Evolutionary conservation across 2,888 invertebrate genomes (phyloP).

Genomic region (Cerastis rubricosa): DNA sequence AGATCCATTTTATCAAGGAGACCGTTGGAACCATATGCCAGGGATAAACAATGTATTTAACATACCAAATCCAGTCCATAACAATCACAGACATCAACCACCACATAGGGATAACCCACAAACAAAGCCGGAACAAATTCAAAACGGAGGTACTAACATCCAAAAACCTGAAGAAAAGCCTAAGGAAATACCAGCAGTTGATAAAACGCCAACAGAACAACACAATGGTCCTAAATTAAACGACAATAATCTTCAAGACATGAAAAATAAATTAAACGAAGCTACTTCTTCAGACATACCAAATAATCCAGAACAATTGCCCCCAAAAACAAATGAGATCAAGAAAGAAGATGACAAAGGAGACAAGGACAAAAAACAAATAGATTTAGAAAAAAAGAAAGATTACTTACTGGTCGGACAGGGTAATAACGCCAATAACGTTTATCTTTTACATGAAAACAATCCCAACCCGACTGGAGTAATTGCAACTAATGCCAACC

Average conservation of each 20-base stretch:
- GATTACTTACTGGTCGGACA: constrained; percentile 57
- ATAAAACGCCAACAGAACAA: neutral
- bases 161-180: neutral
- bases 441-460: constrained; percentile 62
- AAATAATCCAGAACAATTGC: constrained; percentile 7
- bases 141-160: neutral
- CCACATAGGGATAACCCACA: neutral
- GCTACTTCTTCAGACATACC: neutral
- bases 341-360: constrained; percentile 24
- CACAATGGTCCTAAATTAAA: neutral
- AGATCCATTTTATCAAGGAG: constrained; percentile 19
- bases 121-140: neutral
- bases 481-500: constrained; percentile 30
- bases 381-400: constrained; percentile 44
- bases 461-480: constrained; percentile 34
- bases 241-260: neutral
- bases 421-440: constrained; percentile 42
- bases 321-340: constrained; percentile 48
- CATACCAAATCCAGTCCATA: constrained; percentile 9
- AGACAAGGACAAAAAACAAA: constrained; percentile 1
- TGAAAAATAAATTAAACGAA: neutral
- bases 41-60: constrained; percentile 43
- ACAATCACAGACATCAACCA: constrained; percentile 1
- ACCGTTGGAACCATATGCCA: constrained; percentile 24
- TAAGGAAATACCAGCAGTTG: neutral